phyloP scores from a whole-genome alignment of 1,140 invertebrate genomes.

The Panulirus ornatus region DNA sequence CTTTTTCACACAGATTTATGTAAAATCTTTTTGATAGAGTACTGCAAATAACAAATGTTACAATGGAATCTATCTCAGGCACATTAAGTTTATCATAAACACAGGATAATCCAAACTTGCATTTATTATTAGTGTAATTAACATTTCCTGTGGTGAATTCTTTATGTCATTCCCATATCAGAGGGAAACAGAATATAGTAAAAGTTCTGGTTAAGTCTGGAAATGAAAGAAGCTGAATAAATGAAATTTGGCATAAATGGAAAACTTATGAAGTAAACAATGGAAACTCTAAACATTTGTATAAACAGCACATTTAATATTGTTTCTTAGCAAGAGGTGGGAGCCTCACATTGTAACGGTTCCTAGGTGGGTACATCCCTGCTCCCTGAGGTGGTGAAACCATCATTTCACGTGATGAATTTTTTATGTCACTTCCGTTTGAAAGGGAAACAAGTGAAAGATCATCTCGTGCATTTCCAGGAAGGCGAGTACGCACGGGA shows the following conservation, averaged over 20 bases:
- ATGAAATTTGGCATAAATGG: not conserved
- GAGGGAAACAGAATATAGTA: too few relatives aligned
- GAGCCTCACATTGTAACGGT: constrained; percentile 68
- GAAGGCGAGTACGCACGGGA: constrained; percentile 42
- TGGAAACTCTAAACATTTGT: not conserved
- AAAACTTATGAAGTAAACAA: not conserved
- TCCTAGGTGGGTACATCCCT: constrained; percentile 69
- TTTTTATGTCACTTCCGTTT: constrained; percentile 56
- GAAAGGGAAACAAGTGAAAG: constrained; percentile 60
- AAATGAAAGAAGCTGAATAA: not conserved
- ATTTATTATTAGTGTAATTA: too few relatives aligned
- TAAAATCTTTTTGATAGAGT: too few relatives aligned
- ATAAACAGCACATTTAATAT: constrained; percentile 32
- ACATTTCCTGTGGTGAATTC: too few relatives aligned
- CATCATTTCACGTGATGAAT: constrained; percentile 19
- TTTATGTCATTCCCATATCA: too few relatives aligned
- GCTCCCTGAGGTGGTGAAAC: constrained; percentile 56
- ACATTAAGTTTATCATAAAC: too few relatives aligned
- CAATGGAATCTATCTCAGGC: too few relatives aligned
- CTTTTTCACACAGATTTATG: not conserved
- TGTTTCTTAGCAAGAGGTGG: constrained; percentile 67
- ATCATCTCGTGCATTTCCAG: constrained; percentile 50
- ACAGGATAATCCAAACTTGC: too few relatives aligned
- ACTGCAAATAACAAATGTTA: too few relatives aligned
- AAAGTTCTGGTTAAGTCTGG: not conserved